Base-by-base conservation (phyloP, 2,797 vertebrate genomes). In the Nannoperca obscura region DNA sequence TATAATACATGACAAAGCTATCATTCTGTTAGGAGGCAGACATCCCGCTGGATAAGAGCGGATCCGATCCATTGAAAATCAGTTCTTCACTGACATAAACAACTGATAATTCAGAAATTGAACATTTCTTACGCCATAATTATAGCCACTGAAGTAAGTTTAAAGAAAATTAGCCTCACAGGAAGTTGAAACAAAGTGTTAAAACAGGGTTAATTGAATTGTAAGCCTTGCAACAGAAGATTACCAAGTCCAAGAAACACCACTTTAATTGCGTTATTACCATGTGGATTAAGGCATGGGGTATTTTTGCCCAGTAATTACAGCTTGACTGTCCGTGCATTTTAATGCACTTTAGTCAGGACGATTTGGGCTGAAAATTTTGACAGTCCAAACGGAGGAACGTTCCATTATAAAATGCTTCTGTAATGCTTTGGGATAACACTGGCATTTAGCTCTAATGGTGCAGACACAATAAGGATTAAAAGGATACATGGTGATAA, bases 181-280 rank as follows among this genome's bases (percentile, higher is more conserved):
- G 87, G 83, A 93, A 94, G 92, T 94, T 95, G 92, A 95, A 95
- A 95, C 92, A 95, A 94, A 93, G 92, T 95, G 91, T 91, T 94
- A 94, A 94, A 94, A 93, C 80, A 70, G 91, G 95, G 94, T 95
- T 95, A 96, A 96, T 95, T 95, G 92, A 95, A 96, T 95, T 92
- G 91, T 93, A 93, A 95, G 94, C 88, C 94, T 95, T 93, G 93
- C 95, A 91, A 93, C 90, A 91, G 93, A 92, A 94, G 94, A 95
- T 95, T 95, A 94, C 90, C 88, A 92, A 92, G 84, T 90, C 86
- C 89, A 86, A 89, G 90, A 95, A 95, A 95, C 91, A 92, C 80
- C 88, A 88, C 92, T 95, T 94, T 95, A 94, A 95, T 95, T 95
- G 93, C 75, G 79, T 93, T 93, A 95, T 95, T 95, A 95, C 87